Base-by-base conservation (phyloP, 2,113 vertebrate species). In the Nothobranchius kuhntae region DNA sequence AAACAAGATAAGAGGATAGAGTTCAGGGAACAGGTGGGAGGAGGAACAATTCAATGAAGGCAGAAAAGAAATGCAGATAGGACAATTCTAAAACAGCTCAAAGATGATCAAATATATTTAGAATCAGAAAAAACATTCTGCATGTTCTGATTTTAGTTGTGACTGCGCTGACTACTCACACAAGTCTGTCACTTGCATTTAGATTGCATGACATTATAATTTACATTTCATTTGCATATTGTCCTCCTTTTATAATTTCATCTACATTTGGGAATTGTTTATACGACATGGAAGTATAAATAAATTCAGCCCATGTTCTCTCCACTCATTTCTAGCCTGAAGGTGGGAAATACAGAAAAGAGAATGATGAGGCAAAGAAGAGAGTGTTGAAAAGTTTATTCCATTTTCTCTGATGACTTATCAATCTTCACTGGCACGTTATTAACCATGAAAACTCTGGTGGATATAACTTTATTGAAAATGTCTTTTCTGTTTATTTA, bases 341-440 rank as follows among this genome's bases (percentile, higher is more conserved):
- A 40, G 38, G 30, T 52, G 38, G 10, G 2, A 0, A 24, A 24
- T 8, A 30, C 0, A 2, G 36, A 17, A 9, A 48, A 13, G 11
- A 0, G 35, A 51, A 44, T 44, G 30, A 50, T 24, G 7, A 36
- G 30, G 35, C 15, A 55, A 46, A 40, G 38, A 40, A 9, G 38
- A 40, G 9, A 40, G 7, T 9, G 38, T 40, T 2, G 38, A 40
- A 3, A 30, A 30, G 30, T 30, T 40, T 40, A 7, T 6, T 1
- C 38, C 6, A 40, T 40, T 40, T 40, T 7, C 6, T 40, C 38
- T 73, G 79, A 64, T 53, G 57, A 78, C 82, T 30, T 78, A 90
- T 92, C 91, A 91, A 86, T 91, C 89, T 86, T 77, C 68, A 56
- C 81, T 86, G 91, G 90, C 87, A 90, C 72, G 77, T 89, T 90